Conservation (phyloP, 92 coral and sea anemone genomes). For the Epizoanthus ramosus region DNA sequence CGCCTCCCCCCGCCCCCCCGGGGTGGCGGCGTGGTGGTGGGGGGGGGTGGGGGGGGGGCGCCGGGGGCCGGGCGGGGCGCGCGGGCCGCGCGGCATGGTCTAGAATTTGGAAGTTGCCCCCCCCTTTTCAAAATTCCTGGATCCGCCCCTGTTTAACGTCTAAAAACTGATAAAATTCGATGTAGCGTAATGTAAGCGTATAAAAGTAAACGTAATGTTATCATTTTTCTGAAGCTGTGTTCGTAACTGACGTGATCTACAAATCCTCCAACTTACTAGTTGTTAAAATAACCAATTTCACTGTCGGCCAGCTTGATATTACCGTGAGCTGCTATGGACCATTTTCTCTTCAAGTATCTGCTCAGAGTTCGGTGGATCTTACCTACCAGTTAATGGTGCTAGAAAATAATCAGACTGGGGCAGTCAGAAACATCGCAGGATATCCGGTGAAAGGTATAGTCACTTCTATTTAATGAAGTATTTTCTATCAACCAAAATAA, state of each 20-base stretch:
- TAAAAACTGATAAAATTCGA: no score
- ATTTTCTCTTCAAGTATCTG: slow-evolving; percentile 51
- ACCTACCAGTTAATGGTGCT: slow-evolving; percentile 52
- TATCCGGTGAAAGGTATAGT: slow-evolving; percentile 66
- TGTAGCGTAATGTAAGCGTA: no score
- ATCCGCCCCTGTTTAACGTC: no score
- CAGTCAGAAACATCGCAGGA: slow-evolving; percentile 47
- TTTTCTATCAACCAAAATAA: no score
- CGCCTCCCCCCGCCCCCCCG: no score
- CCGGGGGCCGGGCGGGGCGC: no score
- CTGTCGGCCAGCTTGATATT: slow-evolving; percentile 30
- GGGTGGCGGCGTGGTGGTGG: no score
- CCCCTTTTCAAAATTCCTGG: no score
- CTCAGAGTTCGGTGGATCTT: slow-evolving; percentile 53
- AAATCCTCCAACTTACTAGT: slow-evolving; percentile 2
- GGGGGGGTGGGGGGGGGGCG: no score
- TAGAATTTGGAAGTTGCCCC: no score
- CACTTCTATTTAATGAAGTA: no score
- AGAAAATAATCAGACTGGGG: slow-evolving; percentile 39
- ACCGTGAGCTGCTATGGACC: slow-evolving; percentile 44
- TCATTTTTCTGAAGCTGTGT: not conserved
- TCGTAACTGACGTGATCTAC: not conserved
- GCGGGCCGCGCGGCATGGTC: no score
- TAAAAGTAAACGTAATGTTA: not conserved
- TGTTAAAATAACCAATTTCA: slow-evolving; percentile 32